phyloP scores from a whole-genome alignment of 2,113 vertebrate genomes.

The Mastomys coucha region DNA sequence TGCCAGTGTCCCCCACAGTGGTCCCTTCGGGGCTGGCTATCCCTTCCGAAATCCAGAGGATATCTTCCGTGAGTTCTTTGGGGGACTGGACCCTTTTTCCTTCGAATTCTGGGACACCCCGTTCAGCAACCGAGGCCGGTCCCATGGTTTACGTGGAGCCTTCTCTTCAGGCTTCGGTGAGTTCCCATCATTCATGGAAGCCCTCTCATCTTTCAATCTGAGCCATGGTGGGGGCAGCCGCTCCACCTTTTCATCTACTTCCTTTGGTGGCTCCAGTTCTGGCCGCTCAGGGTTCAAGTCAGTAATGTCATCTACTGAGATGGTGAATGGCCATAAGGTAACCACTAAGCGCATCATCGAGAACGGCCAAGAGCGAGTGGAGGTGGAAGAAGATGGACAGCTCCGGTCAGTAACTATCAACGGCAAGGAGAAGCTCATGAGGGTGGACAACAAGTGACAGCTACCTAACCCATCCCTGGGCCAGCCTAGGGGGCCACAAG shows the following conservation, averaged over 20 bases:
- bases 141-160: neutral
- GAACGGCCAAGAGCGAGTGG: conserved; percentile 91
- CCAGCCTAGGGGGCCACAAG: neutral
- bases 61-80: conserved; percentile 75
- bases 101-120: conserved; percentile 73
- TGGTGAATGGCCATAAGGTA: conserved; percentile 79
- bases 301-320: conserved; percentile 79
- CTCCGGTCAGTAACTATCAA: conserved; percentile 90
- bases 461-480: neutral
- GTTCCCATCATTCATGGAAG: conserved; percentile 69
- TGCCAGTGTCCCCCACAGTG: fast-evolving
- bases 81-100: conserved; percentile 63
- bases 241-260: conserved; percentile 51
- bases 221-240: neutral
- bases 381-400: conserved; percentile 93
- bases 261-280: conserved; percentile 67
- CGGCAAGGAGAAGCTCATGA: conserved; percentile 84
- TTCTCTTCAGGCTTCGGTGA: conserved; percentile 43
- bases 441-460: conserved; percentile 53
- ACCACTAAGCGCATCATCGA: conserved; percentile 88
- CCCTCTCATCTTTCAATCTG: conserved; percentile 23
- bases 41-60: conserved; percentile 58
- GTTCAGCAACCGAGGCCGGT: neutral
- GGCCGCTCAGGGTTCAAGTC: conserved; percentile 82
- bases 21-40: conserved; percentile 63